phyloP scores from a whole-genome alignment of 64 coral and sea anemone genomes.

The Actinia tenebrosa region DNA sequence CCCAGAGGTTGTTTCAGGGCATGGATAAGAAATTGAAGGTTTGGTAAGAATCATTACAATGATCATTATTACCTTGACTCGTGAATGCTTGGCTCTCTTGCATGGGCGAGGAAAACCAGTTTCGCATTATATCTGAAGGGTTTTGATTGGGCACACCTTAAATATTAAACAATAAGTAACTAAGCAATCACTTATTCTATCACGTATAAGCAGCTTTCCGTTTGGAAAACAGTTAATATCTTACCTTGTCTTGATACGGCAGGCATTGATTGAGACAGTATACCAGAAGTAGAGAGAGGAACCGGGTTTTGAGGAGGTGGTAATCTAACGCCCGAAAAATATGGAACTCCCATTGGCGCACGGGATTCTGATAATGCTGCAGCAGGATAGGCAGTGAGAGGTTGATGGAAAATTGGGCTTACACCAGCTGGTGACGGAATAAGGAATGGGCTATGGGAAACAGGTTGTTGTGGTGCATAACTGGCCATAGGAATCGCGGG shows the following conservation, averaged over 20 bases:
- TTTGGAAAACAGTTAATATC: not conserved
- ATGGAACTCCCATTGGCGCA: not conserved
- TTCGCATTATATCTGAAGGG: not conserved
- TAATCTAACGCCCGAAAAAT: not conserved
- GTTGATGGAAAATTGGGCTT: not conserved
- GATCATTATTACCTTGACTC: not conserved
- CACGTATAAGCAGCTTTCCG: not conserved
- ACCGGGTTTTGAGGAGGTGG: not conserved
- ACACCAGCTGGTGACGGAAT: not conserved
- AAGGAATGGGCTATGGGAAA: not conserved
- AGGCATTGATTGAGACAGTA: not conserved
- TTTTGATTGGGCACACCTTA: conserved; percentile 3
- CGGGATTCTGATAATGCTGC: not conserved
- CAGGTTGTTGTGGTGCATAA: not conserved
- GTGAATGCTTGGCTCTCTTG: conserved; percentile 8
- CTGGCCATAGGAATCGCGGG: not conserved
- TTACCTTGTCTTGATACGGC: not conserved
- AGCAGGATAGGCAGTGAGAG: not conserved
- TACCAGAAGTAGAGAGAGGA: not conserved
- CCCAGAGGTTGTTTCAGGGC: too few relatives aligned
- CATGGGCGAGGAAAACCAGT: not conserved
- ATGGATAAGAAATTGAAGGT: too few relatives aligned
- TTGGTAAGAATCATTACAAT: not conserved
- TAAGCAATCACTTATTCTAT: not conserved
- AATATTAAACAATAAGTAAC: not conserved